These are phyloP conservation scores for Drosophila emarginata DNA, from an alignment of 2,888 invertebrate species.

Conservation along the genomic window DNA sequence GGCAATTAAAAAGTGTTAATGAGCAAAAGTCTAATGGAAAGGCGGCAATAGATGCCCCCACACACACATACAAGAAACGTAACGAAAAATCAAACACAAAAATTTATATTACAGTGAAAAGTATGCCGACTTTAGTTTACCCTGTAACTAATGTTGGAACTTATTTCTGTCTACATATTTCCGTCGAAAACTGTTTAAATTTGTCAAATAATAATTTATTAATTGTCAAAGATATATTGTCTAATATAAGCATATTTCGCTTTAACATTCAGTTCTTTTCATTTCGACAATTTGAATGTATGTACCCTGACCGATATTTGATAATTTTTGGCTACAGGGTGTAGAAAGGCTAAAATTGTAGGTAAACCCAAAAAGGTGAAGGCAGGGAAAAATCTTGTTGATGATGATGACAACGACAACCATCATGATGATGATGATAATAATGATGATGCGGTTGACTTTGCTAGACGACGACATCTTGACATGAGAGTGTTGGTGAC, in stretches of 20 bases:
- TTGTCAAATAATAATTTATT: too few relatives aligned
- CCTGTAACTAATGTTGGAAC: too few relatives aligned
- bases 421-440: conserved; percentile 24
- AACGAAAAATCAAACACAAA: conserved; percentile 3
- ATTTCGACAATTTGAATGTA: too few relatives aligned
- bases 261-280: too few relatives aligned
- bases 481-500: conserved; percentile 63
- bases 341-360: conserved; percentile 40
- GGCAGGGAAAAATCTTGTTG: background rate
- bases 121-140: too few relatives aligned
- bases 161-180: too few relatives aligned
- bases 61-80: background rate
- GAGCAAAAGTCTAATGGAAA: conserved; percentile 47
- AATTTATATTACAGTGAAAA: too few relatives aligned
- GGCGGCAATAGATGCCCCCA: conserved; percentile 10
- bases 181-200: too few relatives aligned
- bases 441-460: conserved; percentile 46
- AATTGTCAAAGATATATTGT: too few relatives aligned
- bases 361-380: conserved; percentile 22
- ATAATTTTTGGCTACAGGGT: conserved; percentile 9
- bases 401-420: conserved; percentile 16
- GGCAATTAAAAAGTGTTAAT: conserved; percentile 58
- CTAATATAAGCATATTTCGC: too few relatives aligned
- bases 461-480: conserved; percentile 61
- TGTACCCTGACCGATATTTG: too few relatives aligned